These are phyloP conservation scores for Barypeithes pellucidus DNA, from an alignment of 2,888 invertebrate genomes.

Conservation along the genomic window DNA sequence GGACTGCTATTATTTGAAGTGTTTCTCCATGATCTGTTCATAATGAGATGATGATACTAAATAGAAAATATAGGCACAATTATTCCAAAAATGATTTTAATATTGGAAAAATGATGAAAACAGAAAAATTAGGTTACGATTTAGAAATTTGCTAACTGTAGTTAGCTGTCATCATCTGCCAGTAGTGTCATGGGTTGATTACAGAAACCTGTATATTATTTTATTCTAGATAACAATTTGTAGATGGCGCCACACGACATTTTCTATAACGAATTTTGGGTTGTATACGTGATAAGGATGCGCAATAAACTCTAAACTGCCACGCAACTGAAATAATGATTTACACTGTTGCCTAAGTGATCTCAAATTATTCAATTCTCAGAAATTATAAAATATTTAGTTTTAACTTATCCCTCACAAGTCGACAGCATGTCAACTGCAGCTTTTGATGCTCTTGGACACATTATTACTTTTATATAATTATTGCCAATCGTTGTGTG, in stretches of 20 bases:
- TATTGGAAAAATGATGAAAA: neutral
- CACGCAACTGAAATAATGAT: slow-evolving; percentile 28
- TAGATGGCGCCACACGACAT: neutral
- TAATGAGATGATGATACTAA: neutral
- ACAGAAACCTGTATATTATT: slow-evolving; percentile 2
- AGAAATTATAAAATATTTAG: neutral
- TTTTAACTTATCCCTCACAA: too few species aligned
- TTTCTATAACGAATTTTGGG: slow-evolving; percentile 7
- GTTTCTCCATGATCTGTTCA: slow-evolving; percentile 41
- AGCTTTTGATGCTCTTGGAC: too few species aligned
- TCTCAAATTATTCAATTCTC: neutral
- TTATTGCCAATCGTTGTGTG: too few species aligned
- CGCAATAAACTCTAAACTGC: slow-evolving; percentile 22
- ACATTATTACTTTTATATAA: too few species aligned
- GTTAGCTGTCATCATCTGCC: too few species aligned
- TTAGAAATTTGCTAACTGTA: too few species aligned
- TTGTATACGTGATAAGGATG: slow-evolving; percentile 6
- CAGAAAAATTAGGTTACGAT: slow-evolving; percentile 8
- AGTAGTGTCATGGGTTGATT: too few species aligned
- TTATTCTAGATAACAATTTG: neutral
- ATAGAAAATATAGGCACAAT: neutral
- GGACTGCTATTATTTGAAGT: slow-evolving; percentile 20
- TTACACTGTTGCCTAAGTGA: slow-evolving; percentile 15
- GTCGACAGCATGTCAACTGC: too few species aligned
- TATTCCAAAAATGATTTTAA: neutral